phyloP scores from a whole-genome alignment of 2,113 vertebrate genomes.

The Apodemus speciosus region DNA sequence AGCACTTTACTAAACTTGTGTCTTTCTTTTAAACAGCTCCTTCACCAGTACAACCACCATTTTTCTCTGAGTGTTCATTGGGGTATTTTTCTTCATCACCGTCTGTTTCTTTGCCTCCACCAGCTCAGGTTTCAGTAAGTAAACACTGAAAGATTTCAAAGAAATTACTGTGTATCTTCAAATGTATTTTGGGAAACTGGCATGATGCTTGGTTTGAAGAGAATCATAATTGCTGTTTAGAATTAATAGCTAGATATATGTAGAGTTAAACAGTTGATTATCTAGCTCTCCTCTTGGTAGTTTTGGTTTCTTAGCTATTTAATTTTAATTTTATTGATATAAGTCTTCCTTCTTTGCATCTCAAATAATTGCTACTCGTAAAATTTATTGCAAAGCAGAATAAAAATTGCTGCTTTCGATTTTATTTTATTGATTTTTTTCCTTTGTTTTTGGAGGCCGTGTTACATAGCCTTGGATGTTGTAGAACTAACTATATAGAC shows the following conservation, averaged over 20 bases:
- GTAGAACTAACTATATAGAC: neutral
- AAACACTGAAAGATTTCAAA: slow-evolving; percentile 44
- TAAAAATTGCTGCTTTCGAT: neutral
- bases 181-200: slow-evolving; percentile 48
- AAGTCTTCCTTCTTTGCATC: neutral
- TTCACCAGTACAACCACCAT: slow-evolving; percentile 85
- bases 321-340: slow-evolving; percentile 44
- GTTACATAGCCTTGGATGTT: neutral
- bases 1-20: neutral
- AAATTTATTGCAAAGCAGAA: slow-evolving; percentile 20
- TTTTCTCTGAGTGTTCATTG: slow-evolving; percentile 85
- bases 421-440: neutral
- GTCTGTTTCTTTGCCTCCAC: slow-evolving; percentile 83
- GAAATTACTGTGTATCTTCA: slow-evolving; percentile 27
- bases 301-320: neutral
- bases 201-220: neutral
- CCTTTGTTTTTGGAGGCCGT: neutral
- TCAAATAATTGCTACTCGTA: slow-evolving; percentile 6
- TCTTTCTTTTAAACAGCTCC: slow-evolving; percentile 74
- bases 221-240: slow-evolving; percentile 1
- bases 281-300: neutral
- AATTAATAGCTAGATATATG: slow-evolving; percentile 43
- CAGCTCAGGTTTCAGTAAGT: slow-evolving; percentile 87
- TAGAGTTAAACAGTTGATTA: slow-evolving; percentile 16
- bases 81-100: slow-evolving; percentile 86